Base-by-base conservation (phyloP, 2,888 invertebrate genomes). In the Zygaena filipendulae region DNA sequence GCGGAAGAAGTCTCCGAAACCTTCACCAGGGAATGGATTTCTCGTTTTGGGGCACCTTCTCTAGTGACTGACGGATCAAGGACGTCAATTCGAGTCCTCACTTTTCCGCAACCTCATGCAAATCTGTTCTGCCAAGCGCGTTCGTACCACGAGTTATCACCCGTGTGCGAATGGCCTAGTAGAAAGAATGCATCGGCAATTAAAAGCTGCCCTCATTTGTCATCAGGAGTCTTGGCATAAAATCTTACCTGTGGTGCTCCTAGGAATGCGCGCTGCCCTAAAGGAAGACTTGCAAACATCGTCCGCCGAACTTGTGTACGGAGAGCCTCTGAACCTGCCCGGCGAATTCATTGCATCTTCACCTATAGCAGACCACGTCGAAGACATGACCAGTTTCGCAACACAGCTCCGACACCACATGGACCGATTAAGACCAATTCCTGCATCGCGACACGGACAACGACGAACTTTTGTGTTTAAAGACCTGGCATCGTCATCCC, bases 101-200 rank as follows among this genome's bases (percentile, higher is more conserved):
- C 22, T 25, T 4, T 34, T 25, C 19, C 19, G 14, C n/a, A n/a
- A 2, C 19, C 20, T 5, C 25, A n/a, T 30, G 3, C 13, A 29
- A 25, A 5, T 14, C 1, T 32, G 20, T 19, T 19, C 25, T 3
- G 28, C 23, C 5, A 39, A 33, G 11, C 32, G 37, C 11, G 29
- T 33, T 10, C 22, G 33, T 7, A 38, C 38, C 2, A 38, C 37
- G 0, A n/a, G 12, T n/a, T 44, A 39, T 18, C 40, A 39, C 4
- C 42, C 39, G 1, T 14, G 24, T 9, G 26, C 27, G 1, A 37
- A 43, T 10, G 38, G 38, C 1, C 13, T 39, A 9, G 28, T 43
- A 4, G 44, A 43, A 19, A 21, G 42, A 4, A 32, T 36, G 5
- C 38, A 43, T 22, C n/a, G n/a, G n/a, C n/a, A n/a, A n/a, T n/a